Evolutionary conservation across 92 coral and sea anemone species (phyloP), one percentile per base, ranked within the genome.

Genomic region (Porites cylindrica): DNA sequence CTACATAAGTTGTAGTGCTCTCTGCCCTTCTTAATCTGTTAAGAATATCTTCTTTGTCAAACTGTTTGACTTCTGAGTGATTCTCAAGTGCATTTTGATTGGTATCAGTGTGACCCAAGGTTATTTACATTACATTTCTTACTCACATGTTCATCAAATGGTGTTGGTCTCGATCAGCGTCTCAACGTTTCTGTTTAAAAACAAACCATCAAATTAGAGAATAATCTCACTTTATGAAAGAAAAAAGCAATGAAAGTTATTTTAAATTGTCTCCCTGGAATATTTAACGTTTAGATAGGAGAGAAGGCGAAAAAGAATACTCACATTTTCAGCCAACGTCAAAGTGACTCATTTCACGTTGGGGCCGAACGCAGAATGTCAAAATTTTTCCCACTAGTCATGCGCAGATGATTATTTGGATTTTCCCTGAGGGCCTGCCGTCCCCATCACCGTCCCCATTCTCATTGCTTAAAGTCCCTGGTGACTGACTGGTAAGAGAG

Each of bases 11-110:
- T 38, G 47, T 38, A 38, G 6, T 75, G 79, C 63, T 75, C 47
- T 75, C 79, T 75, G 79, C 79, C 70, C 79, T 52, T 75, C 20
- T 51, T 19, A 51, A 75, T 10, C 12, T 75, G 38, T 51, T 75
- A 51, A 51, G 17, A 72, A 72, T 32, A 26, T 32, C 60, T 18
- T 50, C 60, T 51, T 43, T 13, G 60, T 50, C 32, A 56, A 75
- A 56, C 79, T 53, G 79, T 75, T 75, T 75, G 79, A 75, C 79
- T 75, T 75, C 21, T 54, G 18, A 53, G 79, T 19, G 65, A 75
- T 75, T 75, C 51, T 75, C 63, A 74, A 21, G 14, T 0, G 62
- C 32, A 74, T 43, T 53, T 75, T 75, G 66, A 75, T 54, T 75
- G 79, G 50, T 29, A 73, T 73, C 77, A 50, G 24, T 73, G 62